Evolutionary conservation across 2,113 vertebrate species (phyloP).

Genomic region (Blennius ocellaris): DNA sequence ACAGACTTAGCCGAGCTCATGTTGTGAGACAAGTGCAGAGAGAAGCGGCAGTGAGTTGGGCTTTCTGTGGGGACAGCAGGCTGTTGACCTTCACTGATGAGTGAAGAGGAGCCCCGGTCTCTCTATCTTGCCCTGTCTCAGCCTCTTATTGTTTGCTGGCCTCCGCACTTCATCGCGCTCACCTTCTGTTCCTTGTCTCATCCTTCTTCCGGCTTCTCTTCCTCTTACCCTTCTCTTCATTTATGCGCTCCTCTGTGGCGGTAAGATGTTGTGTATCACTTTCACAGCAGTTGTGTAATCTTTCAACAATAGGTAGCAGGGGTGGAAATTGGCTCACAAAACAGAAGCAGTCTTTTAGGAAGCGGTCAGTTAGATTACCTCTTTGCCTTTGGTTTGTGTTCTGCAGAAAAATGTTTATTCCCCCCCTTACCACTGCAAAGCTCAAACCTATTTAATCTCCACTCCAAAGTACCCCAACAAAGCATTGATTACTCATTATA

Average conservation of each 20-base stretch:
- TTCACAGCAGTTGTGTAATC: background rate
- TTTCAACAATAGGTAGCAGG: background rate
- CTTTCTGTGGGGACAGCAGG: constrained; percentile 33
- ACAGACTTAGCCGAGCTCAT: constrained; percentile 7
- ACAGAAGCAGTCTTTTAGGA: background rate
- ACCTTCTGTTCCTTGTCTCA: constrained; percentile 16
- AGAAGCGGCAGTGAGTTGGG: constrained; percentile 2
- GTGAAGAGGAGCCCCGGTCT: constrained; percentile 24
- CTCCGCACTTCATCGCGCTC: constrained; percentile 27
- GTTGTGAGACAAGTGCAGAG: constrained; percentile 22
- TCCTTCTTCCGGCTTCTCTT: constrained; percentile 5
- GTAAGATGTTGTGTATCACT: background rate
- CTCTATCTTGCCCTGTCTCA: constrained; percentile 27
- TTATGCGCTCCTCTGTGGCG: background rate
- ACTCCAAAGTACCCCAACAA: too few species aligned
- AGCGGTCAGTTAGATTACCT: too few species aligned
- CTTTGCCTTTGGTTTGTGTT: background rate
- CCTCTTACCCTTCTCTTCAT: background rate
- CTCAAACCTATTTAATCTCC: background rate
- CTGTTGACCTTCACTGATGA: constrained; percentile 63
- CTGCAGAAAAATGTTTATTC: background rate
- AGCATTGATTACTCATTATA: too few species aligned
- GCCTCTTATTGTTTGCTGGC: constrained; percentile 33
- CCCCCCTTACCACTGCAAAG: background rate
- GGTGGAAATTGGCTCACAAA: background rate